These are phyloP conservation scores for Heliconius cydno DNA, from an alignment of 2,888 invertebrate genomes.

Conservation along the genomic window DNA sequence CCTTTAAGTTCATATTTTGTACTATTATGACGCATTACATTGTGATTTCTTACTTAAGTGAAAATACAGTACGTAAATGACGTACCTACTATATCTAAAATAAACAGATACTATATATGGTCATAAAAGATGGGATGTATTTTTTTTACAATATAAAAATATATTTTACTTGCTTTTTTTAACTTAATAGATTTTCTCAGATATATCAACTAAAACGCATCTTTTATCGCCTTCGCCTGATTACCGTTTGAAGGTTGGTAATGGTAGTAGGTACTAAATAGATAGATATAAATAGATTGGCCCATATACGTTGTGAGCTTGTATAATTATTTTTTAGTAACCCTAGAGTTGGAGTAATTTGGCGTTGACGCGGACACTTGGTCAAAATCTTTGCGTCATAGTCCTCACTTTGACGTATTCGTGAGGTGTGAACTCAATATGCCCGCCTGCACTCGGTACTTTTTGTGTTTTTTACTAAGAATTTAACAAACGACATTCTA, in stretches of 20 bases:
- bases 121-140: not conserved
- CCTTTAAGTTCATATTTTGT: slow-evolving; percentile 15
- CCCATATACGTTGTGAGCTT: not conserved
- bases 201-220: not conserved
- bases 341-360: slow-evolving; percentile 41
- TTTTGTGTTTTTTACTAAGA: slow-evolving; percentile 48
- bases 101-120: not conserved
- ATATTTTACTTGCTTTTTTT: not conserved
- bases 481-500: slow-evolving; percentile 33
- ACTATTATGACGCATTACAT: not conserved
- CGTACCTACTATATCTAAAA: not conserved
- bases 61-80: not conserved
- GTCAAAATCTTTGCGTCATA: slow-evolving; percentile 50
- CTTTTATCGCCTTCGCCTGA: too few relatives aligned
- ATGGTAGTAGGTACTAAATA: too few relatives aligned
- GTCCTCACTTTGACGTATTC: slow-evolving; percentile 52
- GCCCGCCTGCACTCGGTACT: slow-evolving; percentile 47
- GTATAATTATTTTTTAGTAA: slow-evolving; percentile 37
- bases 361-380: slow-evolving; percentile 40
- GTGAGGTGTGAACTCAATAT: slow-evolving; percentile 52
- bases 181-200: too few relatives aligned
- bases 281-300: slow-evolving; percentile 11
- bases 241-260: too few relatives aligned
- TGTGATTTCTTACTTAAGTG: not conserved
- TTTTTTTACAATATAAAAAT: not conserved